Conservation (phyloP, 2,888 invertebrate genomes). For the Terebella lapidaria region DNA sequence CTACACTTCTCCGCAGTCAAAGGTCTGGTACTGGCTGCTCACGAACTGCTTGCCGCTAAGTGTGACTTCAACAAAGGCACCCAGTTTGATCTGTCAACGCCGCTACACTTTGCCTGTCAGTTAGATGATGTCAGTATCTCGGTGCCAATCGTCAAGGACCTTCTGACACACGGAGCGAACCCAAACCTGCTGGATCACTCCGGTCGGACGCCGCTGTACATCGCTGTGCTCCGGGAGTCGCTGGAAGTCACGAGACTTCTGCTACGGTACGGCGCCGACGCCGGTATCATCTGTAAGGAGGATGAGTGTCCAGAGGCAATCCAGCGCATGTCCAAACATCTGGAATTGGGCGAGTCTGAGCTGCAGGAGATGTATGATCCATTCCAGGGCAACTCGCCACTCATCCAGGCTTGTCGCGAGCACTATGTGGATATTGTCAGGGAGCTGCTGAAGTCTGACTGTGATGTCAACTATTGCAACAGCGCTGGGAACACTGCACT, state of each 20-base stretch:
- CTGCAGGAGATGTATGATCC: slow-evolving; percentile 12
- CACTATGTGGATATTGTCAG: slow-evolving; percentile 7
- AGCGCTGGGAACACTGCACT: slow-evolving; percentile 10
- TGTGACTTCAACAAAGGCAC: neutral
- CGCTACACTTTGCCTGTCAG: neutral
- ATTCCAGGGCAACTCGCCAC: slow-evolving; percentile 8
- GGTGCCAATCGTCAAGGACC: neutral
- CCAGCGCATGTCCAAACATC: neutral
- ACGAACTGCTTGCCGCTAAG: neutral
- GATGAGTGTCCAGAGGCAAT: slow-evolving; percentile 10
- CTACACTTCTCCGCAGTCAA: neutral
- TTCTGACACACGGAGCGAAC: slow-evolving; percentile 6
- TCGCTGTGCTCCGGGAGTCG: slow-evolving; percentile 3
- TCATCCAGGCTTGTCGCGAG: slow-evolving; percentile 13
- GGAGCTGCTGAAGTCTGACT: slow-evolving; percentile 7
- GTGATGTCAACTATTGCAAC: slow-evolving; percentile 3
- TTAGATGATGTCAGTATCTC: neutral
- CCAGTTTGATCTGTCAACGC: neutral
- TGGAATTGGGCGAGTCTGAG: neutral
- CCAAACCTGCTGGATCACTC: slow-evolving; percentile 7
- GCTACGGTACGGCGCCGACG: slow-evolving; percentile 8
- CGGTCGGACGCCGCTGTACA: slow-evolving; percentile 7
- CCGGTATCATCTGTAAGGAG: neutral
- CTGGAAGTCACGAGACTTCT: slow-evolving; percentile 8
- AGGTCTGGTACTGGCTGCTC: neutral